Evolutionary conservation across 1,140 invertebrate species (phyloP), one percentile per base, ranked within the genome.

Genomic region (Oncopodura yosiiana): DNA sequence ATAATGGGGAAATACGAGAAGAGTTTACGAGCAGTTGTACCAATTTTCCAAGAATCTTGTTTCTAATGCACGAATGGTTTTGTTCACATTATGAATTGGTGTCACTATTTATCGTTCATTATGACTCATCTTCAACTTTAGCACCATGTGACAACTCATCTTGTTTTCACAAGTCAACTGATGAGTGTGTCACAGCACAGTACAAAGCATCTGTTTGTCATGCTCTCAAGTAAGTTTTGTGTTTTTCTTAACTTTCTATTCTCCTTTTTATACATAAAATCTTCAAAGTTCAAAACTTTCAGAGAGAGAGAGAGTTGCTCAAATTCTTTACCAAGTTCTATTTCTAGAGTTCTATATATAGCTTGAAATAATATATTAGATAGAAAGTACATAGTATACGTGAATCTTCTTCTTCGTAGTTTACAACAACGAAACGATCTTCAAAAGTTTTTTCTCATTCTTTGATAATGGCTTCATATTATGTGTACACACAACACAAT

Each of bases 51-150:
- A 23, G 45, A 18, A 39, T 54, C 26, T 36, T 59, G 24, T 59
- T 59, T 32, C 57, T 59, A 37, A 59, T 59, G 57, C 57, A 59
- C 51, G 51, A 49, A 32, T 54, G 52, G 50, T 59, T 59, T 38
- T 46, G 44, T 27, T 38, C 29, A 21, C 54, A 50, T 19, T 27
- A 30, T 9, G 44, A 59, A 34, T 34, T 59, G 27, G 51, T 46
- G 23, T 43, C 45, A 11, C 34, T 59, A 24, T 46, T 59, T 39
- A 44, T 59, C 45, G 16, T 34, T 30, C 50, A 54, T 46, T 59
- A 38, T 23, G 50, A 58, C 21, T 39, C 43, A 24, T 43, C 44
- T 11, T 23, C 16, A 23, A 43, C 32, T 29, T 24, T 59, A 37
- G 57, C 51, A 32, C 38, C 57, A 18, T 59, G 57, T 34, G 26